These are phyloP conservation scores for Nothoprocta pentlandii DNA, from an alignment of 2,113 vertebrate genomes.

Conservation along the genomic window DNA sequence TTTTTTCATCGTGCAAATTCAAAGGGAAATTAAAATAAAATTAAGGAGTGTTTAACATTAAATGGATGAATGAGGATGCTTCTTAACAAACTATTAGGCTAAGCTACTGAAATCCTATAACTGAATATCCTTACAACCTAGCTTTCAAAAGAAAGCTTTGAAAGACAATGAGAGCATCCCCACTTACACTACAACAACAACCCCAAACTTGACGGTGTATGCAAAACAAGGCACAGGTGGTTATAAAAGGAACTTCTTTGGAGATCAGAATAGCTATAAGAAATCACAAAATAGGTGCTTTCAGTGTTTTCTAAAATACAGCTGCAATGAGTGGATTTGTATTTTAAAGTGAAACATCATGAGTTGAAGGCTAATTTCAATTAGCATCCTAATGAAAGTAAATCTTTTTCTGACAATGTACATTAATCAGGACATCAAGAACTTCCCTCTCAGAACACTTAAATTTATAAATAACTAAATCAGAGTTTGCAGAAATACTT, in stretches of 20 bases:
- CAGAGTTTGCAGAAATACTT: neutral
- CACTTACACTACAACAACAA: neutral
- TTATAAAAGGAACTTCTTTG: neutral
- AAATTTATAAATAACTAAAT: neutral
- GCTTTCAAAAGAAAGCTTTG: neutral
- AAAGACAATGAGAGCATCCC: neutral
- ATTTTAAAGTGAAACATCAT: neutral
- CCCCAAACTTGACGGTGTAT: neutral
- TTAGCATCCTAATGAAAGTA: neutral
- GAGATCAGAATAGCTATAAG: neutral
- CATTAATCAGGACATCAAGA: neutral
- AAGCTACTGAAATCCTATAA: neutral
- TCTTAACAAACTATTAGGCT: neutral
- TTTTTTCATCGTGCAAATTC: conserved; percentile 45
- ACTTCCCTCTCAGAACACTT: neutral
- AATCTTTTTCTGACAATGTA: rapidly evolving
- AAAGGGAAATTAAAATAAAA: conserved; percentile 37
- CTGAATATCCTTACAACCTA: neutral
- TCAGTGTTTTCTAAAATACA: neutral
- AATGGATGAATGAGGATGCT: neutral
- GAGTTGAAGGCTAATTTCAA: neutral
- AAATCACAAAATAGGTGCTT: neutral
- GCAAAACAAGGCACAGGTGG: neutral
- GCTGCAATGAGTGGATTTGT: neutral
- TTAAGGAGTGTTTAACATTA: conserved; percentile 16